Conservation (phyloP, 2,113 vertebrate species). For the Herpetotheres cachinnans region DNA sequence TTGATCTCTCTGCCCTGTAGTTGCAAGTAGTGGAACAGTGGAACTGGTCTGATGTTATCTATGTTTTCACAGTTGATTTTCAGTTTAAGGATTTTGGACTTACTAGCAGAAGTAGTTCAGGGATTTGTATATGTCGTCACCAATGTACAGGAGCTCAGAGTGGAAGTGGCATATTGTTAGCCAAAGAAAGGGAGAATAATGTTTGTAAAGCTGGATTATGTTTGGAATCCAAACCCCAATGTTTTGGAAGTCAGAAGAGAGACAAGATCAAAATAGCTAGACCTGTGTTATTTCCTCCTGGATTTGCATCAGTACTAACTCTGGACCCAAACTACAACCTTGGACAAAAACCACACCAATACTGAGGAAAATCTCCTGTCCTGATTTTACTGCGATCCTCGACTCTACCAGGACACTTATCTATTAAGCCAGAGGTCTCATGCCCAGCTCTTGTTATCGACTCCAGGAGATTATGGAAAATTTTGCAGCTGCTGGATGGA, state of each 20-base stretch:
- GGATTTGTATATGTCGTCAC: neutral
- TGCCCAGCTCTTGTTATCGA: neutral
- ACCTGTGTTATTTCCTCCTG: neutral
- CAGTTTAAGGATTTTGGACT: neutral
- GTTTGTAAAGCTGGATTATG: neutral
- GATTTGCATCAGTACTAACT: neutral
- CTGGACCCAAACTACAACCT: neutral
- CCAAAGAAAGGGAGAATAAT: neutral
- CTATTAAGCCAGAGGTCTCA: neutral
- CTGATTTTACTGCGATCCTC: neutral
- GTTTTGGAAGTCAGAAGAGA: neutral
- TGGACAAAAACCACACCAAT: neutral
- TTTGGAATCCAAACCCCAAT: neutral
- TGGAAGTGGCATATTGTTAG: neutral
- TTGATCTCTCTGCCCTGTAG: neutral
- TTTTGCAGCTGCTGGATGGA: neutral
- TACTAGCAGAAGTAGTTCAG: neutral
- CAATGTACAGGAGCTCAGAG: neutral
- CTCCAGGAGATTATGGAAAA: neutral
- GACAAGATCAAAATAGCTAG: neutral
- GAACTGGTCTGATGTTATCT: neutral
- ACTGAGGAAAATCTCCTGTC: neutral
- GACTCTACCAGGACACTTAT: neutral
- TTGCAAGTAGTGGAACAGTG: neutral
- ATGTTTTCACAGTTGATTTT: neutral